Base-by-base conservation (phyloP, 1,140 invertebrate species). In the Aphis craccivora region DNA sequence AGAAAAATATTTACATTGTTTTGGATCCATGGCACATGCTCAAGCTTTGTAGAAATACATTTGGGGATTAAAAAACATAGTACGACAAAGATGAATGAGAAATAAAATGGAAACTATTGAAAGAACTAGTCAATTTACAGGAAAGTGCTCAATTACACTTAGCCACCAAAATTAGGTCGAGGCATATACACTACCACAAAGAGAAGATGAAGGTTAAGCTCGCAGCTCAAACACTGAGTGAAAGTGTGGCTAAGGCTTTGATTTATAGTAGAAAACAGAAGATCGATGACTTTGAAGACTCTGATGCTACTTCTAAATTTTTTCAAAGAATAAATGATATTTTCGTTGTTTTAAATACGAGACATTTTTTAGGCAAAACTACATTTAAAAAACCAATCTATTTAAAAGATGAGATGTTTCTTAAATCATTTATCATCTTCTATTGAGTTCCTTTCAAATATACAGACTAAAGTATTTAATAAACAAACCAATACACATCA, bases 11-110 rank as follows among this genome's bases (percentile, higher is more conserved):
- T 25, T 94, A 5, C 94, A 94, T 81, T 94, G 94, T 94, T 94
- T 94, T 94, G 93, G 94, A 90, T 93, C 94, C 92, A 87, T 51
- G 45, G n/a, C 94, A 88, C 51, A 95, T 94, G 90, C 94, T 87
- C 0, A 83, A 83, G 7, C 35, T 37, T 2, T 83, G 76, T 40
- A 20, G 76, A 8, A 83, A 83, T 23, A 91, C 93, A 30, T 23
- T 91, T 53, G 67, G 55, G 22, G 90, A 93, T 53, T 30, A 43
- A 11, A 53, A 81, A 86, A 94, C 40, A n/a, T 22, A 45, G 91
- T 55, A 37, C 9, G 91, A 94, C 45, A 84, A 94, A 30, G 51
- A 94, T 22, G 48, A n/a, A 90, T 6, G 1, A 23, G 40, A 30
- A 94, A 95, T 81, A 23, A 88, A 94, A 30, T 94, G 94, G 94